Conservation (phyloP, 2,113 vertebrate species). For the Syrmaticus mikado region DNA sequence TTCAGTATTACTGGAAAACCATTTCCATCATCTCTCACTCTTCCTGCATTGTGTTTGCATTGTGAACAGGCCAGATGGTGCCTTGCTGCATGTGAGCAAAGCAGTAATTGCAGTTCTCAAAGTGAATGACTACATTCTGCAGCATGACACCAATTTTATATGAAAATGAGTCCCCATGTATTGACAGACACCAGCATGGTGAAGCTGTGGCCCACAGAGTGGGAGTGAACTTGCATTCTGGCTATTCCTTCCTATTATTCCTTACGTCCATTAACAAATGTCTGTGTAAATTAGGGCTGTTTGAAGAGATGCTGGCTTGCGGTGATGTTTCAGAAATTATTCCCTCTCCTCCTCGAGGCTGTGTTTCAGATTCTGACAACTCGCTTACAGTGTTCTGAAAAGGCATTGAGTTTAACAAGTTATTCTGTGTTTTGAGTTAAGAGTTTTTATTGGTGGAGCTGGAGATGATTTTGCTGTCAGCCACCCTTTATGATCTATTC, state of each 20-base stretch:
- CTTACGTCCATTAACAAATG: conserved; percentile 29
- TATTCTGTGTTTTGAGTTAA: background rate
- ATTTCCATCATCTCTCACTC: conserved; percentile 39
- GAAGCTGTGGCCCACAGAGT: conserved; percentile 21
- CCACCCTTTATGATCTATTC: background rate
- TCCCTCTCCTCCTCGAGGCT: background rate
- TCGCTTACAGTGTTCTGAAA: background rate
- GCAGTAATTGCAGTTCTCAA: conserved; percentile 59
- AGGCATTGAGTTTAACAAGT: background rate
- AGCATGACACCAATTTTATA: conserved; percentile 65
- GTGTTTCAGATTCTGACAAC: background rate
- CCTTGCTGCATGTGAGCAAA: conserved; percentile 68
- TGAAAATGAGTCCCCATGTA: conserved; percentile 60
- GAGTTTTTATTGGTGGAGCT: background rate
- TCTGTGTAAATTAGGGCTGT: conserved; percentile 28
- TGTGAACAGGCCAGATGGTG: conserved; percentile 53
- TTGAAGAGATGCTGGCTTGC: background rate
- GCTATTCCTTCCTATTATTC: conserved; percentile 38
- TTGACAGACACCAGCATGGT: conserved; percentile 43
- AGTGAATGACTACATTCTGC: conserved; percentile 67
- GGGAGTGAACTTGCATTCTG: conserved; percentile 54
- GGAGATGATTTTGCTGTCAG: background rate
- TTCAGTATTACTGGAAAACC: conserved; percentile 43
- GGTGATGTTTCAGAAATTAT: background rate
- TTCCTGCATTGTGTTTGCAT: conserved; percentile 58